A percentile compares a stretch with the other conserved stretches of the same genome.
These are phyloP conservation scores for Acheta domesticus DNA, from an alignment of 2,888 invertebrate species.

Conservation along the genomic window DNA sequence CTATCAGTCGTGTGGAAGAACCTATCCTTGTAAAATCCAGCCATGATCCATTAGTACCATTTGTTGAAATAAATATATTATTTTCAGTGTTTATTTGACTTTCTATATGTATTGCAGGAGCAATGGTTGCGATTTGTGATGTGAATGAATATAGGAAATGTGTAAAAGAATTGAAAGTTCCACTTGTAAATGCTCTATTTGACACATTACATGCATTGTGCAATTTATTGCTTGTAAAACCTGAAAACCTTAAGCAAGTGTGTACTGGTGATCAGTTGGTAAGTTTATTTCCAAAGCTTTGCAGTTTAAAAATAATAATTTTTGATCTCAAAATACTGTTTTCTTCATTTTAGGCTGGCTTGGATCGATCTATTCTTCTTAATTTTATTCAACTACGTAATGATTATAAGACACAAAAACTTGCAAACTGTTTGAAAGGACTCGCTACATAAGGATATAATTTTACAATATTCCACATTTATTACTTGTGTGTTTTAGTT, in stretches of 20 bases:
- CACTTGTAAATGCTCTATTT: slow-evolving; percentile 82
- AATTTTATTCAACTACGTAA: slow-evolving; percentile 92
- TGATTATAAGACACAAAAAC: slow-evolving; percentile 88
- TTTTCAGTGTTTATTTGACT: too few species aligned
- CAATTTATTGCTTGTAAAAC: slow-evolving; percentile 90
- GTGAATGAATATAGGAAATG: slow-evolving; percentile 94
- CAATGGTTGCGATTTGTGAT: slow-evolving; percentile 97
- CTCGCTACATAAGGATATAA: slow-evolving; percentile 43
- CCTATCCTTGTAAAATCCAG: too few species aligned
- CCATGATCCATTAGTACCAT: too few species aligned
- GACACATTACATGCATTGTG: slow-evolving; percentile 94
- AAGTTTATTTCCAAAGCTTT: slow-evolving; percentile 45
- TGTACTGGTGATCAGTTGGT: slow-evolving; percentile 93
- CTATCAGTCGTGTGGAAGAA: too few species aligned
- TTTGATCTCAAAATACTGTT: slow-evolving; percentile 26
- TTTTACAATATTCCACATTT: neutral
- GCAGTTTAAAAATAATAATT: slow-evolving; percentile 30
- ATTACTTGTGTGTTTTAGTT: too few species aligned
- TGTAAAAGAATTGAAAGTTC: slow-evolving; percentile 71
- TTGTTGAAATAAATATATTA: too few species aligned
- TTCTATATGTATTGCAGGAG: slow-evolving; percentile 59
- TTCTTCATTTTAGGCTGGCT: slow-evolving; percentile 66
- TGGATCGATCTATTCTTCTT: slow-evolving; percentile 84
- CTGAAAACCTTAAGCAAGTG: slow-evolving; percentile 93
- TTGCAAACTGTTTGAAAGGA: slow-evolving; percentile 56